Conservation (phyloP, 2,113 vertebrate genomes). For the Hemiscyllium ocellatum region DNA sequence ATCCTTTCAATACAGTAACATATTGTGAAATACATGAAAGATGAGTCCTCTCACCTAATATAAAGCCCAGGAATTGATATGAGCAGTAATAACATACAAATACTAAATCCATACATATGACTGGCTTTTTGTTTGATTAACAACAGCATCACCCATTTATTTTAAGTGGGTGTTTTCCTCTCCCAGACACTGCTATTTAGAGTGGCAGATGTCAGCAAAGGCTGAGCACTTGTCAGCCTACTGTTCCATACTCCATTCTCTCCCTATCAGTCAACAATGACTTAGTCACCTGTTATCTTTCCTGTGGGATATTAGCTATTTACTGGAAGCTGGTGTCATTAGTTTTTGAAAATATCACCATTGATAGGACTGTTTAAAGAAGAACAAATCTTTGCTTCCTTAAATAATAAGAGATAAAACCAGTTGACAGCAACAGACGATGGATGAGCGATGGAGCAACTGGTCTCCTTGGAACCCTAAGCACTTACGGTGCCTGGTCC, state of each 20-base stretch:
- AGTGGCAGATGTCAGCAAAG: background rate
- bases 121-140: background rate
- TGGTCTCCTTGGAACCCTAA: slow-evolving; percentile 24
- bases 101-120: background rate
- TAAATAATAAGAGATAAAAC: background rate
- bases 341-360: background rate
- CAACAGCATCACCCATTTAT: background rate
- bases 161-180: background rate
- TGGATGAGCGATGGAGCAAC: background rate
- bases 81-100: background rate
- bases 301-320: background rate
- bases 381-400: background rate
- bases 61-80: background rate
- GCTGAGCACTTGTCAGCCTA: background rate
- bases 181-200: background rate
- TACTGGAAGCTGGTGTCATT: background rate
- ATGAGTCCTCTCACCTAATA: background rate
- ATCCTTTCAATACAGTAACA: background rate
- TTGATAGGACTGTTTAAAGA: background rate
- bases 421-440: background rate
- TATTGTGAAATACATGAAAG: background rate
- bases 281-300: background rate
- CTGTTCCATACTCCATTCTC: background rate
- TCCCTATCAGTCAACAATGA: background rate
- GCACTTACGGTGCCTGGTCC: background rate